These are phyloP conservation scores for Boulengeromyrus knoepffleri DNA, from an alignment of 2,113 vertebrate genomes.

Conservation along the genomic window DNA sequence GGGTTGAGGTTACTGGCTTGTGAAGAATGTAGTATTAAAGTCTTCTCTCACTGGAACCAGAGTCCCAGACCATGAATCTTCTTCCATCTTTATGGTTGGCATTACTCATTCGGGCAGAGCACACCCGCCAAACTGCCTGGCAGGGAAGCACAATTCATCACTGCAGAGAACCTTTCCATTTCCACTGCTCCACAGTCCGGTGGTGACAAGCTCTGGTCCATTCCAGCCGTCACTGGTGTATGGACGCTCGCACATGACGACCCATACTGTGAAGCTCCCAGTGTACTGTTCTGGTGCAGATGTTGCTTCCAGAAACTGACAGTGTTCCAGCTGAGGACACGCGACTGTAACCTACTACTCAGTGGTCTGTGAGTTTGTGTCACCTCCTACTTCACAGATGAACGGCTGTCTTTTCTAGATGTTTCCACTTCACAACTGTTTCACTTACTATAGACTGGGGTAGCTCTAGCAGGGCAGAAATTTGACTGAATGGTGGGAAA, in stretches of 20 bases:
- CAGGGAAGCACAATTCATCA: neutral
- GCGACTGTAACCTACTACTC: neutral
- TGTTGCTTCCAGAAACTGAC: neutral
- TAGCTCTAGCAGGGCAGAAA: neutral
- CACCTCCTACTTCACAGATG: neutral
- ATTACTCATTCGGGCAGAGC: neutral
- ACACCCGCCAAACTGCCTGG: neutral
- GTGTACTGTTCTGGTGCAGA: neutral
- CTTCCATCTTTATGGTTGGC: neutral
- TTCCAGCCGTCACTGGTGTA: neutral
- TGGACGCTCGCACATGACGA: neutral
- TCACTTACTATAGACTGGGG: neutral
- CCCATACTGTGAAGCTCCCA: neutral
- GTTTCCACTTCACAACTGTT: neutral
- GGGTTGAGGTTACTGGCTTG: neutral
- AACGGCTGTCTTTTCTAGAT: neutral
- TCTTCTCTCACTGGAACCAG: neutral
- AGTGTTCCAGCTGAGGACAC: neutral
- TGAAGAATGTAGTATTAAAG: neutral
- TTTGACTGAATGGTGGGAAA: neutral
- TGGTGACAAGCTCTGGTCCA: neutral
- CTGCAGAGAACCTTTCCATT: neutral
- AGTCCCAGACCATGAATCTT: neutral
- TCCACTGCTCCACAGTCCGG: neutral
- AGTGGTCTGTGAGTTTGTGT: neutral